Evolutionary conservation across 2,113 vertebrate species (phyloP).

Genomic region (Tinamus guttatus): DNA sequence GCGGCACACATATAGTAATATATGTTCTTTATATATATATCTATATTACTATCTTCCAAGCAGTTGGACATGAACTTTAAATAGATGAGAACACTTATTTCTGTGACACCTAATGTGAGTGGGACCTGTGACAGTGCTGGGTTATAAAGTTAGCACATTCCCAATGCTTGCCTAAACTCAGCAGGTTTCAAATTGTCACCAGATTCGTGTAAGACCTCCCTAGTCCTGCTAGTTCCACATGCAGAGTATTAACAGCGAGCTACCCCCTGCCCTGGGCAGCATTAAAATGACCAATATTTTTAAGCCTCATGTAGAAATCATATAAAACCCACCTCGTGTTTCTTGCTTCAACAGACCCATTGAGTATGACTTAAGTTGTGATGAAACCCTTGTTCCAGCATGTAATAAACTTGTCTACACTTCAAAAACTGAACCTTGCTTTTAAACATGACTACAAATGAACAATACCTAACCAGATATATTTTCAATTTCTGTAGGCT

Average conservation of each 20-base stretch:
- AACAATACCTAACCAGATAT: neutral
- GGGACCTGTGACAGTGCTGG: neutral
- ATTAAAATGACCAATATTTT: neutral
- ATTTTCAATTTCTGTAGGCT: neutral
- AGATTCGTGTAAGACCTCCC: neutral
- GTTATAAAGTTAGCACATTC: neutral
- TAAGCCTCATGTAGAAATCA: neutral
- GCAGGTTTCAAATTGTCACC: neutral
- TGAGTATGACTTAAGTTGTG: neutral
- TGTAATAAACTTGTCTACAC: neutral
- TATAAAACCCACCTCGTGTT: neutral
- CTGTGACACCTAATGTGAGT: neutral
- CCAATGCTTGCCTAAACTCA: neutral
- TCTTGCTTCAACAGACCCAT: neutral
- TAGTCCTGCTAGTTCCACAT: neutral
- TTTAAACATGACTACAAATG: neutral
- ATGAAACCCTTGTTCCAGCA: neutral
- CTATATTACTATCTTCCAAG: neutral
- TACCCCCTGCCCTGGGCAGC: neutral
- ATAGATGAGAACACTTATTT: neutral
- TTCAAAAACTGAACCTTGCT: neutral
- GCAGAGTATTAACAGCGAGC: neutral
- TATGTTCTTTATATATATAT: too few species aligned
- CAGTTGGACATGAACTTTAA: neutral
- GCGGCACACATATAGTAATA: neutral